Evolutionary conservation across 1,140 invertebrate species (phyloP).

Genomic region (Cydia strobilella): DNA sequence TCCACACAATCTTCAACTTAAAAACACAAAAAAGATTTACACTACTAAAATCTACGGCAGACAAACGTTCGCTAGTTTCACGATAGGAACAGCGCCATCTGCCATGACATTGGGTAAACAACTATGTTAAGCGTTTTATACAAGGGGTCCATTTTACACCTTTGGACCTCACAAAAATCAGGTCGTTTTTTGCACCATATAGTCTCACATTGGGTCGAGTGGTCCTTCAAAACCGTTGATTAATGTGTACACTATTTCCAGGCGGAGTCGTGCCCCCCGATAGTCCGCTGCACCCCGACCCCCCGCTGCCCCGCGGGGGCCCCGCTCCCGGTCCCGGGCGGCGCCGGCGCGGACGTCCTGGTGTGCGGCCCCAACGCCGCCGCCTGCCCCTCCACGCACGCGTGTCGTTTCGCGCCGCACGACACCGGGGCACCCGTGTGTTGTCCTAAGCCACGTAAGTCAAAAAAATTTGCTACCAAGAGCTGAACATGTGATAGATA

Average conservation of each 20-base stretch:
- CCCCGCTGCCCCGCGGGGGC: slow-evolving; percentile 88
- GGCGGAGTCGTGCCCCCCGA: slow-evolving; percentile 85
- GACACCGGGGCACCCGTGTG: slow-evolving; percentile 85
- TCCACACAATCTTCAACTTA: too few relatives aligned
- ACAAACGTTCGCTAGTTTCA: too few relatives aligned
- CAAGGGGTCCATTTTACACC: too few relatives aligned
- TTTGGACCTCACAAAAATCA: too few relatives aligned
- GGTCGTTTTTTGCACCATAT: too few relatives aligned
- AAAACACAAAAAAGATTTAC: too few relatives aligned
- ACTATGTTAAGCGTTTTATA: too few relatives aligned
- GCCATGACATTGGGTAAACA: too few relatives aligned
- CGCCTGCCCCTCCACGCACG: slow-evolving; percentile 90
- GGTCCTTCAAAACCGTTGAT: not conserved
- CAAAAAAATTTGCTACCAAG: not conserved
- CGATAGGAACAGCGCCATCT: too few relatives aligned
- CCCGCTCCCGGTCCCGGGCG: slow-evolving; percentile 82
- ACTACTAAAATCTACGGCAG: too few relatives aligned
- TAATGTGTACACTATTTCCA: slow-evolving; percentile 34
- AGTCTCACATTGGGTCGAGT: too few relatives aligned
- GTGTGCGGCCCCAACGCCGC: slow-evolving; percentile 87
- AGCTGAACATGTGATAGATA: too few relatives aligned
- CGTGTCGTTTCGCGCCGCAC: slow-evolving; percentile 90
- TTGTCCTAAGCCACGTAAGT: slow-evolving; percentile 89
- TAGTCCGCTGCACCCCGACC: slow-evolving; percentile 88
- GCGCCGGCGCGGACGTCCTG: slow-evolving; percentile 81